Evolutionary conservation across 2,888 invertebrate genomes (phyloP), one percentile per base, ranked within the genome.

Genomic region (Pharmacophagus antenor): DNA sequence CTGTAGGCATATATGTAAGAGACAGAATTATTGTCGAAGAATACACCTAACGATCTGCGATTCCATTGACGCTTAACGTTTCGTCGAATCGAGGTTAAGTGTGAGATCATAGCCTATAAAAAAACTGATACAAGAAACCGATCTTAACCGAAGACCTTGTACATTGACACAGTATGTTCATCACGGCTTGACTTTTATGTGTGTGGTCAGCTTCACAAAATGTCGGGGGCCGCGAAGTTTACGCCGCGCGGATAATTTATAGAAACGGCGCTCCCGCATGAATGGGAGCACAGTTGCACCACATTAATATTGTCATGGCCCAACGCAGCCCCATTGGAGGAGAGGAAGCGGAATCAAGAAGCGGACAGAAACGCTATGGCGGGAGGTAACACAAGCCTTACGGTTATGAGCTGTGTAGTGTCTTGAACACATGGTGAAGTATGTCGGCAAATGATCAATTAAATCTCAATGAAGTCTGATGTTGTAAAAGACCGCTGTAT

Each of bases 281-380:
- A 76, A 77, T 74, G 76, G 70, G 69, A 70, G 65, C 62, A 67
- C 79, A 79, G 73, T 73, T 78, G 79, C 58, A 54, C 18, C 52
- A 52, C 68, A 70, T 71, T 69, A 71, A 71, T 73, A 72, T 71
- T 68, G 62, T 62, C 64, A 69, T 55, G 55, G 47, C 23, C 18
- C 25, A 4, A 6, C 22, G 25, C 52, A 8, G 42, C 8, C 44
- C 7, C 52, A 56, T 18, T 10, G 1, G 15, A 61, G 2, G 12
- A 51, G 56, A 51, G 25, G 41, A 31, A 31, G 31, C 31, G 31
- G 10, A 31, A 12, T 31, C 12, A 31, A 31, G 31, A 12, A 12
- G 31, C 10, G 10, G 15, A 31, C 3, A 12, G 31, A 2, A 31
- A 31, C 3, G 12, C 15, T 3, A 1, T 12, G 31, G 4, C 7